phyloP scores from a whole-genome alignment of 2,888 invertebrate genomes.

The Tiliacea citrago region DNA sequence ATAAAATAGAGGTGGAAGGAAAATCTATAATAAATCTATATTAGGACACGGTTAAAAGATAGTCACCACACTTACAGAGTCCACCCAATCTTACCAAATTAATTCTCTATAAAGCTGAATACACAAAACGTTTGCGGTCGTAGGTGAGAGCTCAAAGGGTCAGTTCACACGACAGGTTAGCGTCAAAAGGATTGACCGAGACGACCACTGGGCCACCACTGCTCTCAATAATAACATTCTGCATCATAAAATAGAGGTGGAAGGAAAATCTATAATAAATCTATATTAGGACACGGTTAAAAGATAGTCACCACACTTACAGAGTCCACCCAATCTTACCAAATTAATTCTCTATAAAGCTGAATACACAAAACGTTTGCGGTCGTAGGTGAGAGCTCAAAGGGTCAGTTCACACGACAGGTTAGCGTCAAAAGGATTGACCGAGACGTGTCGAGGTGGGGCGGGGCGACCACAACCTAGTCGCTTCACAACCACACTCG shows the following conservation, averaged over 20 bases:
- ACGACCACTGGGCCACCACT: no score
- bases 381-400: slow-evolving; percentile 88
- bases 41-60: neutral
- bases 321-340: slow-evolving; percentile 59
- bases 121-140: slow-evolving; percentile 86
- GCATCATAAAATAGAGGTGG: neutral
- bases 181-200: slow-evolving; percentile 87
- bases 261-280: slow-evolving; percentile 21
- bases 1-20: neutral
- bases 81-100: slow-evolving; percentile 67
- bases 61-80: slow-evolving; percentile 27
- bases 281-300: neutral
- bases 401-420: slow-evolving; percentile 84
- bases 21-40: slow-evolving; percentile 23
- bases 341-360: slow-evolving; percentile 76
- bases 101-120: slow-evolving; percentile 78
- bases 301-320: slow-evolving; percentile 16
- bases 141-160: slow-evolving; percentile 88
- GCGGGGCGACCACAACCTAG: slow-evolving; percentile 81
- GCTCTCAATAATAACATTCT: no score
- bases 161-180: slow-evolving; percentile 81
- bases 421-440: slow-evolving; percentile 85
- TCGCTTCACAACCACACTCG: slow-evolving; percentile 76
- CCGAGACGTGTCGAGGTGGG: slow-evolving; percentile 80
- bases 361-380: slow-evolving; percentile 86